These are phyloP conservation scores for Mormyrus proboscirostris DNA, from an alignment of 2,797 vertebrate genomes.

Conservation along the genomic window DNA sequence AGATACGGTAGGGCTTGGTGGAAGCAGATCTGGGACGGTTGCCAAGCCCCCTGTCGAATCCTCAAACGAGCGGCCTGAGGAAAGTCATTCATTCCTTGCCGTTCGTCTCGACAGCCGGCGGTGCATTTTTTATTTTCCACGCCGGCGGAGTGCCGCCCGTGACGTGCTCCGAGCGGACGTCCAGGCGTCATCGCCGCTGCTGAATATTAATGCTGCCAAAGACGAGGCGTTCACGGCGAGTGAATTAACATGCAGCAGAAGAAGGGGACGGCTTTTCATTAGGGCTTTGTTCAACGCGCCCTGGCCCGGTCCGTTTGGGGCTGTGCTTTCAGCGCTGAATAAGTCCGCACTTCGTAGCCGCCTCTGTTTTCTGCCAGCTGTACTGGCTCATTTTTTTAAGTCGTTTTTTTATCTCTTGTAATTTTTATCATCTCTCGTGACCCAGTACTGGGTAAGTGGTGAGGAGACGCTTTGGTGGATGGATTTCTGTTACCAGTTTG, in stretches of 20 bases:
- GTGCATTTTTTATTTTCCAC: conserved; percentile 10
- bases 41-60: conserved; percentile 28
- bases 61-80: conserved; percentile 32
- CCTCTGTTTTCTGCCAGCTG: conserved; percentile 1
- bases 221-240: conserved; percentile 37
- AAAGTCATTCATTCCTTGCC: conserved; percentile 33
- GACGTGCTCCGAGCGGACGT: background rate
- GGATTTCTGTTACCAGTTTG: background rate
- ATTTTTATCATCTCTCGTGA: background rate
- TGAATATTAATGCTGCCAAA: conserved; percentile 38
- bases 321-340: background rate
- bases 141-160: background rate
- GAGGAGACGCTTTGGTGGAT: background rate
- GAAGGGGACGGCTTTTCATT: conserved; percentile 29
- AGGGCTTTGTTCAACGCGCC: conserved; percentile 46
- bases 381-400: background rate
- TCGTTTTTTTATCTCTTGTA: background rate
- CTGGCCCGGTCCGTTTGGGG: conserved; percentile 9
- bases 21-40: conserved; percentile 35
- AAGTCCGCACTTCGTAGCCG: background rate
- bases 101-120: conserved; percentile 8
- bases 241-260: conserved; percentile 32
- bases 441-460: background rate
- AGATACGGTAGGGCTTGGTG: conserved; percentile 22
- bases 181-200: conserved; percentile 34